phyloP scores from a whole-genome alignment of 1,140 invertebrate genomes.

The Drosophila nigromelanica region DNA sequence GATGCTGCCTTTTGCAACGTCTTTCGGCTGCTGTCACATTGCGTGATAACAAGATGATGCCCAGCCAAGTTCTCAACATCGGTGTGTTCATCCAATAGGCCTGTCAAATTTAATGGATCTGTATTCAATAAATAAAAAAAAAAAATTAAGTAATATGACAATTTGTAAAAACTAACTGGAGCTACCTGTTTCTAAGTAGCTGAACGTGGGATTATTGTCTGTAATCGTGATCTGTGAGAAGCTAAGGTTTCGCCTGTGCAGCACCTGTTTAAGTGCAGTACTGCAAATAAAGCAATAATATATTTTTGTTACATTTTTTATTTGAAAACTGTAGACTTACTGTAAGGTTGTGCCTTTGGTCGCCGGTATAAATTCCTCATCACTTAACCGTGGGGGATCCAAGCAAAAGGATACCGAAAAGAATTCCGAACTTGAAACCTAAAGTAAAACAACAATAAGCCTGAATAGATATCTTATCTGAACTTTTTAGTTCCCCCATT shows the following conservation, averaged over 20 bases:
- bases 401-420: constrained; percentile 90
- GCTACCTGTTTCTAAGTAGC: constrained; percentile 85
- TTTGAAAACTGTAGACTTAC: constrained; percentile 85
- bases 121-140: constrained; percentile 51
- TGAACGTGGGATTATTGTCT: constrained; percentile 85
- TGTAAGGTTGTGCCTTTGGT: constrained; percentile 88
- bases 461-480: not conserved
- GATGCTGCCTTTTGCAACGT: constrained; percentile 79
- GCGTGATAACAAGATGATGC: constrained; percentile 87
- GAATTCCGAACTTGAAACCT: constrained; percentile 91
- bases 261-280: constrained; percentile 84
- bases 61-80: constrained; percentile 89
- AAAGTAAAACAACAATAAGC: constrained; percentile 27
- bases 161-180: not conserved
- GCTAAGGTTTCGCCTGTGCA: constrained; percentile 73
- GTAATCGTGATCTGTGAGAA: constrained; percentile 79
- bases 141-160: not conserved
- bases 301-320: not conserved
- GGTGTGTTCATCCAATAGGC: constrained; percentile 87
- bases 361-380: constrained; percentile 88
- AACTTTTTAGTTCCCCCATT: not conserved
- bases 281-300: constrained; percentile 68
- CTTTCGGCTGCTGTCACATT: constrained; percentile 67
- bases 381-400: constrained; percentile 78
- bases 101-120: constrained; percentile 65